Evolutionary conservation across 2,797 vertebrate species (phyloP).

Genomic region (Sebastes trivittatus): DNA sequence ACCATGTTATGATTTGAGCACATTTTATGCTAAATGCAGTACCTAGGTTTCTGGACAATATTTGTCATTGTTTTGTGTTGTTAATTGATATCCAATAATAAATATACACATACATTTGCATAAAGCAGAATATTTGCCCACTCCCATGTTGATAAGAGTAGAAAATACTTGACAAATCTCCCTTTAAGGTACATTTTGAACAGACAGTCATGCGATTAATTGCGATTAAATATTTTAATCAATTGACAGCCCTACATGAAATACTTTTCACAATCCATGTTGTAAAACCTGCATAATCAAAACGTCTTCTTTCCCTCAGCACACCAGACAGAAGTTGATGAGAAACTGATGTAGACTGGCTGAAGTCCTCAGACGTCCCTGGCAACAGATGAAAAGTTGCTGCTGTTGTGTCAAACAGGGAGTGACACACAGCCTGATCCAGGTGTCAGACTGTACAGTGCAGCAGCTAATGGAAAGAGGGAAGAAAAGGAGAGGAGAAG

Average conservation of each 20-base stretch:
- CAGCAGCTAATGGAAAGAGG: slow-evolving; percentile 63
- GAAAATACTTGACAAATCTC: too few species aligned
- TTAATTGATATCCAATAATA: too few species aligned
- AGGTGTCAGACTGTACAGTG: slow-evolving; percentile 63
- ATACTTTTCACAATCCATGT: not conserved
- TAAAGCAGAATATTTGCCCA: too few species aligned
- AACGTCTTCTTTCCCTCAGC: not conserved
- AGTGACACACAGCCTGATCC: slow-evolving; percentile 62
- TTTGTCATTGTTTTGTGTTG: too few species aligned
- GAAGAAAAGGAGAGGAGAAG: slow-evolving; percentile 33
- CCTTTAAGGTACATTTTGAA: too few species aligned
- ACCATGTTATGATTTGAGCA: too few species aligned
- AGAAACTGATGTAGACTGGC: slow-evolving; percentile 13
- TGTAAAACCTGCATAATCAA: slow-evolving; percentile 27
- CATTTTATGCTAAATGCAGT: too few species aligned
- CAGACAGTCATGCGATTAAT: too few species aligned
- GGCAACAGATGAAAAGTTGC: slow-evolving; percentile 48
- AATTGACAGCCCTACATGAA: not conserved
- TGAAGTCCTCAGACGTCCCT: slow-evolving; percentile 36
- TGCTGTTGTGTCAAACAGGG: slow-evolving; percentile 46
- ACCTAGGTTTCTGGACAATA: too few species aligned
- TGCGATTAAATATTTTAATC: too few species aligned
- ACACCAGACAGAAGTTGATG: slow-evolving; percentile 23
- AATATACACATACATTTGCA: too few species aligned
- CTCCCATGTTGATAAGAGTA: accelerated